A percentile compares a stretch with the other conserved stretches of the same genome.
These are phyloP conservation scores for Quiscalus mexicanus DNA, from an alignment of 2,113 vertebrate genomes.

Conservation along the genomic window DNA sequence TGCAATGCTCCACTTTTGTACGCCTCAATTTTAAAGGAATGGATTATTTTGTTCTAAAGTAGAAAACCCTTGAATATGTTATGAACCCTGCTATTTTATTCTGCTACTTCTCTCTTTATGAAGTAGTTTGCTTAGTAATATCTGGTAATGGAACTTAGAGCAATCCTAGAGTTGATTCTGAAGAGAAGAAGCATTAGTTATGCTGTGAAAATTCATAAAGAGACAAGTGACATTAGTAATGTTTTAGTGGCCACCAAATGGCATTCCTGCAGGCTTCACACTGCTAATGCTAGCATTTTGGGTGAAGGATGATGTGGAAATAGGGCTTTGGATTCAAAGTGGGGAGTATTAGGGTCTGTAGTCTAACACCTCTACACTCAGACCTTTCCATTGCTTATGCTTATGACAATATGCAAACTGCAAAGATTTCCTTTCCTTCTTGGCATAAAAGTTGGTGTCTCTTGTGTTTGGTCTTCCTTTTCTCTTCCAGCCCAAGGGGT, in stretches of 20 bases:
- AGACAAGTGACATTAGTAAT: neutral
- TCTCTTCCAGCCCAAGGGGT: neutral
- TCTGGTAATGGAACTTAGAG: neutral
- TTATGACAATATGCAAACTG: neutral
- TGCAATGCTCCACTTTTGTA: neutral
- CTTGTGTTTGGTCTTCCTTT: neutral
- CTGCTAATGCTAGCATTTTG: neutral
- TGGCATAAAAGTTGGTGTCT: neutral
- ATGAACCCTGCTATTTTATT: neutral
- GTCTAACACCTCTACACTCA: neutral
- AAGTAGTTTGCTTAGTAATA: neutral
- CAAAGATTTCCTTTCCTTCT: neutral
- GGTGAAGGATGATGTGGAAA: neutral
- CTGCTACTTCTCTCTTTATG: neutral
- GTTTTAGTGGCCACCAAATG: neutral
- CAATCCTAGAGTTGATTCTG: neutral
- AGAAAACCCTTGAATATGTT: neutral
- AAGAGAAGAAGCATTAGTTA: neutral
- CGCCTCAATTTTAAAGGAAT: neutral
- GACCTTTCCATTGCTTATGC: neutral
- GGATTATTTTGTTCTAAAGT: neutral
- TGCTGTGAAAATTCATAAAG: neutral
- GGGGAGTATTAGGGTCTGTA: neutral
- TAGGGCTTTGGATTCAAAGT: neutral
- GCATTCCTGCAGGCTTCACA: neutral